Percentiles rank a stretch among this genome's conserved stretches.
These are phyloP conservation scores for Antheraea mylitta DNA, from an alignment of 1,140 invertebrate genomes.

Conservation along the genomic window DNA sequence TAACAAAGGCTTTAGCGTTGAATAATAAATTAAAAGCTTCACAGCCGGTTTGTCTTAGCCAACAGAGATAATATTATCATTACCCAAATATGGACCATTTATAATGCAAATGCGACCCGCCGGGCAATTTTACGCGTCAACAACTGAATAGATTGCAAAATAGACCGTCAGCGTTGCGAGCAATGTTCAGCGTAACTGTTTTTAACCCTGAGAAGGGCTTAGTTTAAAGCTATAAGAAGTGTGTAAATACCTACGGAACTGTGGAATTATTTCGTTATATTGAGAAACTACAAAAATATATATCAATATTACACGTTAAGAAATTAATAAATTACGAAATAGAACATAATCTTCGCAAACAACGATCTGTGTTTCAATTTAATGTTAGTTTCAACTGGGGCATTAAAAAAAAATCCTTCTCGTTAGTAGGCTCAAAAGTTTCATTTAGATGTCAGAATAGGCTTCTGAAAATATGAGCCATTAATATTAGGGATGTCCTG, in stretches of 20 bases:
- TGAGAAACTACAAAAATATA: too few species aligned
- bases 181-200: not conserved
- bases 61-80: conserved; percentile 17
- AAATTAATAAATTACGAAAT: too few species aligned
- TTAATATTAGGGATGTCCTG: too few species aligned
- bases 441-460: too few species aligned
- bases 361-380: too few species aligned
- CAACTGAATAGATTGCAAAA: conserved; percentile 24
- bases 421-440: too few species aligned
- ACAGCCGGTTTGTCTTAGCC: conserved; percentile 11
- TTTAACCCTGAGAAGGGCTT: not conserved
- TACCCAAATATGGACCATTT: conserved; percentile 16
- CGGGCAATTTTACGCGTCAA: conserved; percentile 20
- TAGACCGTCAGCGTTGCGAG: conserved; percentile 4
- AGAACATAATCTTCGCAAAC: too few species aligned
- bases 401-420: too few species aligned
- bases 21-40: conserved; percentile 12
- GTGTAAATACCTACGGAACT: not conserved
- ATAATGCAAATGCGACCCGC: conserved; percentile 21
- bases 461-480: too few species aligned
- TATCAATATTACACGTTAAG: too few species aligned
- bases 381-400: too few species aligned
- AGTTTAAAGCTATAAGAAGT: conserved; percentile 1
- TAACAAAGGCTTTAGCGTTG: not conserved
- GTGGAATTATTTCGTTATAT: not conserved